Evolutionary conservation across 2,113 vertebrate species (phyloP), one percentile per base, ranked within the genome.

Genomic region (Craseonycteris thonglongyai): DNA sequence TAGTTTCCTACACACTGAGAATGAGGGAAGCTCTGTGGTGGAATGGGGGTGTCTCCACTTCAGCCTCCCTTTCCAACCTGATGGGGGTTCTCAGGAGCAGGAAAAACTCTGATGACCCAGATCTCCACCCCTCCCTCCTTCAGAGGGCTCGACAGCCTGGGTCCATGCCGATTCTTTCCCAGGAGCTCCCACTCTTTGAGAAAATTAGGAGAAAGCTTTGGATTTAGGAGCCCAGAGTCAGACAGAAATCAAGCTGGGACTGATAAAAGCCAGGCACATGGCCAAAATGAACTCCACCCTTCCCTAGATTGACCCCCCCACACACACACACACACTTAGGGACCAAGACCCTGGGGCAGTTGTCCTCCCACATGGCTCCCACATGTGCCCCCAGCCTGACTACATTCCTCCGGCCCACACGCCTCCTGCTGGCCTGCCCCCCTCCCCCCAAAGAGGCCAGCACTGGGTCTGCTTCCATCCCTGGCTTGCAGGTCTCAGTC

Each of bases 361-460:
- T 51, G 49, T 87, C 93, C 65, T 90, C 69, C 92, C 69, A 82
- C 69, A 61, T 7, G 58, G 88, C 92, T 95, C 86, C 85, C 56
- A 91, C 30, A 11, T 24, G 81, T 45, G 49, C 84, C 84, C 88
- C 56, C n/a, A 65, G 47, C n/a, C 74, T 8, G 80, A 16, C 79
- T 54, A 83, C 94, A 96, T 96, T 96, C 95, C 81, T 95, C 38
- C 4, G 0, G 35, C 93, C 76, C 82, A 87, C 68, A 42, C 9
- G 21, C 45, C 91, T 72, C 80, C 71, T 13, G 35, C 69, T n/a
- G 51, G 30, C 40, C 33, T 40, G 59, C 84, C 84, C 14, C 58
- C 35, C 24, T 81, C 84, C 14, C 58, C 35, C 24, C 69, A 5
- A 30, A 49, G 88, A 58, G 65, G 51, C 69, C 35, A 13, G 68